phyloP scores from a whole-genome alignment of 2,113 vertebrate species.

The Pangasianodon gigas region DNA sequence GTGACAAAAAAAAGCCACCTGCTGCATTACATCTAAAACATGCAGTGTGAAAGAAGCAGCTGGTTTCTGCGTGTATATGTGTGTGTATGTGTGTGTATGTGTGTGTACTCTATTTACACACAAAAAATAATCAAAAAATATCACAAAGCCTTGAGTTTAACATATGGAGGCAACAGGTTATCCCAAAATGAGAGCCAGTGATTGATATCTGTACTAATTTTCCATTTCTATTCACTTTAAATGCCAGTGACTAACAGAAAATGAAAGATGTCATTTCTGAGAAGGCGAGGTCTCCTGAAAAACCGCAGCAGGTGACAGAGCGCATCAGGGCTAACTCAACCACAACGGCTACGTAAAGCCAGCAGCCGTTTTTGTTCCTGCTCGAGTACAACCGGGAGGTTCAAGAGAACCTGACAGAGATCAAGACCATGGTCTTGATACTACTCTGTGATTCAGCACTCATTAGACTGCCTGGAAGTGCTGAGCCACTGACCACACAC shows the following conservation, averaged over 20 bases:
- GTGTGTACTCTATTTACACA: background rate
- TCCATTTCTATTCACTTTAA: background rate
- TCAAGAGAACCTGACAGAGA: background rate
- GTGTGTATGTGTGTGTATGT: background rate
- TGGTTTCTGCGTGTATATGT: background rate
- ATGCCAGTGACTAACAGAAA: constrained; percentile 4
- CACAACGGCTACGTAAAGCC: constrained; percentile 8
- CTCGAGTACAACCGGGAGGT: background rate
- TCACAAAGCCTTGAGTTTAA: background rate
- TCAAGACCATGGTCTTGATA: no score
- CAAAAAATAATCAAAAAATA: no score
- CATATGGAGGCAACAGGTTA: background rate
- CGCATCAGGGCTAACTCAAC: constrained; percentile 23
- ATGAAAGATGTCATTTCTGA: constrained; percentile 42
- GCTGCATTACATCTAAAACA: background rate
- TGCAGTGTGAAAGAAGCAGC: background rate
- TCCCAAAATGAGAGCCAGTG: background rate
- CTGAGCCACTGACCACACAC: background rate
- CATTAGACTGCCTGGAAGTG: background rate
- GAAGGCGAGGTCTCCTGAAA: constrained; percentile 30
- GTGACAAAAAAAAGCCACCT: background rate
- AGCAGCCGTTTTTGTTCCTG: constrained; percentile 28
- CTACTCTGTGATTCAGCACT: background rate
- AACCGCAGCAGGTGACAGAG: constrained; percentile 39
- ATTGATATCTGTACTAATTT: no score